phyloP scores from a whole-genome alignment of 2,888 invertebrate genomes.

The Drosophila colorata region DNA sequence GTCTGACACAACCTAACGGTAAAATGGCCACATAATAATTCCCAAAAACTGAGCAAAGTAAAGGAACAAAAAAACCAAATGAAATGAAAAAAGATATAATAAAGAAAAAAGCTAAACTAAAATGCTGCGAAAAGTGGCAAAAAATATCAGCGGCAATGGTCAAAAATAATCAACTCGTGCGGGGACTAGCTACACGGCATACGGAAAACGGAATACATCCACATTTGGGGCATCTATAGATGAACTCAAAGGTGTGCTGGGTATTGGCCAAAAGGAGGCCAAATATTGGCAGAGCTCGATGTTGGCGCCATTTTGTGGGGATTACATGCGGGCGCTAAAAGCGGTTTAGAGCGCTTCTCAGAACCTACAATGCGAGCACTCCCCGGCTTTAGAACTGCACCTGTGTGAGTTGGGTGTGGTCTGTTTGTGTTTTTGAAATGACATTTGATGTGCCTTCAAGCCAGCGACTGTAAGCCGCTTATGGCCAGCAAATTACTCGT shows the following conservation, averaged over 20 bases:
- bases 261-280: slow-evolving; percentile 35
- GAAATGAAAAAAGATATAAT: neutral
- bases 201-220: slow-evolving; percentile 38
- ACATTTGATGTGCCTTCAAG: slow-evolving; percentile 64
- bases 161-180: slow-evolving; percentile 65
- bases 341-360: slow-evolving; percentile 46
- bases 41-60: slow-evolving; percentile 41
- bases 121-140: slow-evolving; percentile 30
- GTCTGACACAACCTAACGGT: slow-evolving; percentile 39
- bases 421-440: slow-evolving; percentile 48
- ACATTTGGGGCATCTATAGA: slow-evolving; percentile 31
- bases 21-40: slow-evolving; percentile 69
- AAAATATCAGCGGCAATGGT: slow-evolving; percentile 40
- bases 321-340: slow-evolving; percentile 47
- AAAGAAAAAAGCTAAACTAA: slow-evolving; percentile 18
- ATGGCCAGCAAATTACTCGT: slow-evolving; percentile 70
- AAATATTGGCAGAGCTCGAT: slow-evolving; percentile 49
- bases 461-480: slow-evolving; percentile 65
- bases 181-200: slow-evolving; percentile 6
- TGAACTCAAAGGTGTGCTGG: slow-evolving; percentile 17
- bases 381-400: slow-evolving; percentile 56
- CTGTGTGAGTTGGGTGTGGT: slow-evolving; percentile 14
- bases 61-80: slow-evolving; percentile 10
- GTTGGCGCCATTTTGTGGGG: slow-evolving; percentile 42
- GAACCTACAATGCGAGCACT: slow-evolving; percentile 21